These are phyloP conservation scores for Zaprionus africanus DNA, from an alignment of 1,140 invertebrate species.

Conservation along the genomic window DNA sequence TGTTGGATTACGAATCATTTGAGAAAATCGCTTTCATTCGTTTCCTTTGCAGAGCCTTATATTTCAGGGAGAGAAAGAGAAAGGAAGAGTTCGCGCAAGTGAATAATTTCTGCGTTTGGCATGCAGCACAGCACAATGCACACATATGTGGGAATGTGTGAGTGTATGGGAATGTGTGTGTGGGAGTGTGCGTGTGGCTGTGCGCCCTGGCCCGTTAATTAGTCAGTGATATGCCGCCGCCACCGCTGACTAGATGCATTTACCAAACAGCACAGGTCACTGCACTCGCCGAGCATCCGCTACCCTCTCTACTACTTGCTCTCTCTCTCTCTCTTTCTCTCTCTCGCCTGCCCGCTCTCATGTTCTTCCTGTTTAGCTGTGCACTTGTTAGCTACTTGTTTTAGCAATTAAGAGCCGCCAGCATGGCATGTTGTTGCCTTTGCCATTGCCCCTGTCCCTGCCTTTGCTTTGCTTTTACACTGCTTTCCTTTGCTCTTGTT, in stretches of 20 bases:
- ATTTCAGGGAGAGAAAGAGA: background rate
- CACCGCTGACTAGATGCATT: constrained; percentile 10
- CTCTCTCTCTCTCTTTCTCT: background rate
- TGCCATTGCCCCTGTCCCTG: background rate
- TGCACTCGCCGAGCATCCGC: constrained; percentile 12
- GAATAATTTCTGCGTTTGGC: constrained; percentile 9
- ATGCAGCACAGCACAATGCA: background rate
- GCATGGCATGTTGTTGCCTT: constrained; percentile 54
- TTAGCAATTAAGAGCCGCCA: constrained; percentile 70
- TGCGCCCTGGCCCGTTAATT: constrained; percentile 21
- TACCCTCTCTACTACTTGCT: background rate
- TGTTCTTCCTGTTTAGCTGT: constrained; percentile 28
- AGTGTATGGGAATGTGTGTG: too few species aligned
- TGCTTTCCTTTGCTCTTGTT: background rate
- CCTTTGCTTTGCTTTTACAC: background rate
- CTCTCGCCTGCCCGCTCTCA: background rate
- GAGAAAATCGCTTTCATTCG: constrained; percentile 32
- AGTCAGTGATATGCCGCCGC: constrained; percentile 30
- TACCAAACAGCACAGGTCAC: constrained; percentile 32
- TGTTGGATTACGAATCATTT: constrained; percentile 28
- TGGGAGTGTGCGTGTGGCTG: constrained; percentile 7
- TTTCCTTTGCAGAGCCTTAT: constrained; percentile 5
- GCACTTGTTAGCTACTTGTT: constrained; percentile 71
- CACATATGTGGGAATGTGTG: background rate
- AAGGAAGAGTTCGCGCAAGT: background rate